Percentiles rank a stretch among this genome's conserved stretches.
phyloP scores from a whole-genome alignment of 2,113 vertebrate genomes.

The Boulengeromyrus knoepffleri region DNA sequence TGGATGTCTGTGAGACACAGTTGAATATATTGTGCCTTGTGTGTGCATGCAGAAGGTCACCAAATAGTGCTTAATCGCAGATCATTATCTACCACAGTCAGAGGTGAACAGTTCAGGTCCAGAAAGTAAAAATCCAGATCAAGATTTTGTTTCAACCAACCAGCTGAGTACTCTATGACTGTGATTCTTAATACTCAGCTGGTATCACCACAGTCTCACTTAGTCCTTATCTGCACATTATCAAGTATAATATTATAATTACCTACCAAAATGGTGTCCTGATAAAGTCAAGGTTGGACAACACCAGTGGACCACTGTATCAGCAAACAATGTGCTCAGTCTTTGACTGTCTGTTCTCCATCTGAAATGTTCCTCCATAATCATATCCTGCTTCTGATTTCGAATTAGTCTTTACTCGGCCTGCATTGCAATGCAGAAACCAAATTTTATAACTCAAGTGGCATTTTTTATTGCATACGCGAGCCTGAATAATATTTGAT shows the following conservation, averaged over 20 bases:
- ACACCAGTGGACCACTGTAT: not conserved
- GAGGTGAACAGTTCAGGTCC: no score
- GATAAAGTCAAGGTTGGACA: not conserved
- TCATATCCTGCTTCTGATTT: not conserved
- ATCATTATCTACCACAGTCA: not conserved
- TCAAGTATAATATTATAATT: not conserved
- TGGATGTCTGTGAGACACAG: not conserved
- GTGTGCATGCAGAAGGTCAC: not conserved
- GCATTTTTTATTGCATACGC: not conserved
- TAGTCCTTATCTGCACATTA: not conserved
- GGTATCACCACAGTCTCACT: not conserved
- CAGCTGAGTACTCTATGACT: no score
- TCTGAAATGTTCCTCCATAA: not conserved
- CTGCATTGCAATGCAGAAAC: not conserved
- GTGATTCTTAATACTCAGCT: no score
- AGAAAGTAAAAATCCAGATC: no score
- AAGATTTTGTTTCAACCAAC: no score
- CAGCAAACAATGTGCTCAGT: not conserved
- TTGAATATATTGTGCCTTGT: not conserved
- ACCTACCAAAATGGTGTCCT: not conserved
- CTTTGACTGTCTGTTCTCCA: not conserved
- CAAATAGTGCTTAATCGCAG: not conserved
- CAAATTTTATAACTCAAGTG: not conserved
- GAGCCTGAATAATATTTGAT: not conserved
- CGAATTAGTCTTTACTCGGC: not conserved